These are phyloP conservation scores for Mobula birostris DNA, from an alignment of 2,113 vertebrate species.

Conservation along the genomic window DNA sequence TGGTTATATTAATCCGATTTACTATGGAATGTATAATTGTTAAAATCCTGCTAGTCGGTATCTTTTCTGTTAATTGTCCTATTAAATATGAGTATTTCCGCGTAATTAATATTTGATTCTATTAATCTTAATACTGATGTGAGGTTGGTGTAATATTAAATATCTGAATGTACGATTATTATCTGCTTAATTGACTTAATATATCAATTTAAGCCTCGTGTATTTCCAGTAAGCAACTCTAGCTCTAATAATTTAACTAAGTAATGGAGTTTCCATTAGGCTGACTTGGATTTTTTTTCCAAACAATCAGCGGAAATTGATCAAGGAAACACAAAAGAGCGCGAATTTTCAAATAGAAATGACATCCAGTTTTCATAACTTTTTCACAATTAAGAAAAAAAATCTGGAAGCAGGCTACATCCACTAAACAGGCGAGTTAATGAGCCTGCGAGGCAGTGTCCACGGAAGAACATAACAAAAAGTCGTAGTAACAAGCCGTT, in stretches of 20 bases:
- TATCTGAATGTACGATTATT: background rate
- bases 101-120: slow-evolving; percentile 14
- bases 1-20: slow-evolving; percentile 14
- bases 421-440: background rate
- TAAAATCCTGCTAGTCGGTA: background rate
- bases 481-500: no score
- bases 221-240: background rate
- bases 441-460: no score
- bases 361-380: background rate
- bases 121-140: slow-evolving; percentile 2
- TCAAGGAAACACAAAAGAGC: background rate
- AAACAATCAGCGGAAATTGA: background rate
- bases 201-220: background rate
- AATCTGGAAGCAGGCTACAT: background rate
- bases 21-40: background rate
- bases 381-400: background rate
- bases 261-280: background rate
- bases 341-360: background rate
- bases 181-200: slow-evolving; percentile 1
- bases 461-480: no score
- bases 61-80: background rate
- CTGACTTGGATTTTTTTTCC: background rate
- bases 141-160: background rate
- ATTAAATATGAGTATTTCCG: slow-evolving; percentile 8
- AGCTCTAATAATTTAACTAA: background rate